Evolutionary conservation across 2,113 vertebrate genomes (phyloP).

Genomic region (Steatornis caripensis): DNA sequence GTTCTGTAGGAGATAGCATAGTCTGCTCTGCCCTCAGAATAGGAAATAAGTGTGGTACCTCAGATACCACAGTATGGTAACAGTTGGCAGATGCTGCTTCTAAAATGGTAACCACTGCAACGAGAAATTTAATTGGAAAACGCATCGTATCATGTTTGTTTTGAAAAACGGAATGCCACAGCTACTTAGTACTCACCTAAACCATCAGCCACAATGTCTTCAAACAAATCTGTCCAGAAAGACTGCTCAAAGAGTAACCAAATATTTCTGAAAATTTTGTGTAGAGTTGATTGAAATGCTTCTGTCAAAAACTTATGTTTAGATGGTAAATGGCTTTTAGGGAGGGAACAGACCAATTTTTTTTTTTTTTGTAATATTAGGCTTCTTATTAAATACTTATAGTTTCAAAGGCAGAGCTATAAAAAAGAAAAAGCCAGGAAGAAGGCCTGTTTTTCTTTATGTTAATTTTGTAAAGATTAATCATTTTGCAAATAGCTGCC

Average conservation of each 20-base stretch:
- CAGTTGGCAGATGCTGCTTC: background rate
- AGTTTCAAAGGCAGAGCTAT: background rate
- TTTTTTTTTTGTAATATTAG: background rate
- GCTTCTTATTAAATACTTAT: background rate
- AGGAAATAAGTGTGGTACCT: constrained; percentile 30
- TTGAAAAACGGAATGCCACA: background rate
- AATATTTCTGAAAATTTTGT: background rate
- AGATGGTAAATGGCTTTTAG: background rate
- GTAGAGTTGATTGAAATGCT: background rate
- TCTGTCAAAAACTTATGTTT: background rate
- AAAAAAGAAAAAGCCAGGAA: background rate
- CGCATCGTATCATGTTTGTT: background rate
- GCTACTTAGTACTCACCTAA: background rate
- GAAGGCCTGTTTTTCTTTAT: background rate
- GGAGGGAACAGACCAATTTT: background rate
- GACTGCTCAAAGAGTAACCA: background rate
- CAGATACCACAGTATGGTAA: constrained; percentile 9
- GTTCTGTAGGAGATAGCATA: background rate
- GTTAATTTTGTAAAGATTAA: background rate
- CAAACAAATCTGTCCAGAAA: background rate
- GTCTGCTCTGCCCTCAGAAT: background rate
- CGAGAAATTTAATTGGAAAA: background rate
- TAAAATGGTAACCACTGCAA: background rate
- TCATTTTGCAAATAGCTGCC: background rate
- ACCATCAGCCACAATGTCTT: background rate